Conservation (phyloP, 2,888 invertebrate species). For the Microdon myrmicae region DNA sequence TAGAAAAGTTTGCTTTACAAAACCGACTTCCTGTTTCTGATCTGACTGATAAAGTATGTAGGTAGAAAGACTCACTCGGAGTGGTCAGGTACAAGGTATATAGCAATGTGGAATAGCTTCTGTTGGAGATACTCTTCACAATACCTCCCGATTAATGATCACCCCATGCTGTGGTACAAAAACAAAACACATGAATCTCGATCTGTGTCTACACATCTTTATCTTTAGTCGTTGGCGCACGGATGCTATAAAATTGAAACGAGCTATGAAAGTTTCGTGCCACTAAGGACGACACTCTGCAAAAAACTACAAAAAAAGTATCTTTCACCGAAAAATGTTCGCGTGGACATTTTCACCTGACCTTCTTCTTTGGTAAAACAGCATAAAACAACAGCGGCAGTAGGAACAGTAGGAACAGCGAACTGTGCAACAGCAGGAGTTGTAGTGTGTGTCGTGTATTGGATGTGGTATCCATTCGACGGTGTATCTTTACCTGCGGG, state of each 20-base stretch:
- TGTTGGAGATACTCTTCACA: slow-evolving; percentile 25
- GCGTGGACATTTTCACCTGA: slow-evolving; percentile 50
- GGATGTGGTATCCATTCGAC: slow-evolving; percentile 26
- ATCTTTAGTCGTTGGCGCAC: slow-evolving; percentile 8
- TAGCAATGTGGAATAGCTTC: too few relatives aligned
- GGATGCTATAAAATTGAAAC: slow-evolving; percentile 12
- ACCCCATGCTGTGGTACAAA: slow-evolving; percentile 27
- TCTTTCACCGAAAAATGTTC: slow-evolving; percentile 41
- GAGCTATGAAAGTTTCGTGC: slow-evolving; percentile 28
- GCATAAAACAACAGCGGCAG: not conserved
- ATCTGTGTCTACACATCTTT: slow-evolving; percentile 15
- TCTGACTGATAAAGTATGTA: too few relatives aligned
- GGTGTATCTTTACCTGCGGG: slow-evolving; percentile 42
- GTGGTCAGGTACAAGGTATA: too few relatives aligned
- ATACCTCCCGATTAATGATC: slow-evolving; percentile 6
- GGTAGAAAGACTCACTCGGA: too few relatives aligned
- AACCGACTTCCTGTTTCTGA: too few relatives aligned
- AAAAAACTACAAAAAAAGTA: not conserved
- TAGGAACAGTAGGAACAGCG: not conserved
- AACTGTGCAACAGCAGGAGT: not conserved
- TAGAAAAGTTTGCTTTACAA: too few relatives aligned
- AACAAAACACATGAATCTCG: slow-evolving; percentile 1
- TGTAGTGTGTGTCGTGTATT: not conserved
- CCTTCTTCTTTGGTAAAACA: slow-evolving; percentile 26
- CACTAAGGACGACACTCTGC: too few relatives aligned